phyloP scores from a whole-genome alignment of 2,113 vertebrate genomes.

The Trematomus loennbergii region DNA sequence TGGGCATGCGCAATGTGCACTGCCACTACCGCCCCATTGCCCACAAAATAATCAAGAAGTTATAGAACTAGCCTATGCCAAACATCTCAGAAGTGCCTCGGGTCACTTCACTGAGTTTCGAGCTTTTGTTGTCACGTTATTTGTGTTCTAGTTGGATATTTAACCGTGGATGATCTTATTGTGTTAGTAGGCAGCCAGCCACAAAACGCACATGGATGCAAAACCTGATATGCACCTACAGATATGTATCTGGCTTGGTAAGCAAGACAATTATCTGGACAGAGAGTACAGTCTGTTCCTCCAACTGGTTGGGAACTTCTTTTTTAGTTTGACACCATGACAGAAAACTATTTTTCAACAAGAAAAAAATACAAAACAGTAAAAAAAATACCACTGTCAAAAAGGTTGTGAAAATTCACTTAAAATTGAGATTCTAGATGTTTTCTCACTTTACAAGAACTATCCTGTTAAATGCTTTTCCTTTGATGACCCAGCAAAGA shows the following conservation, averaged over 20 bases:
- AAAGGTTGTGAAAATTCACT: too few species aligned
- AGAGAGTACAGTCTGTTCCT: background rate
- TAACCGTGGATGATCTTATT: background rate
- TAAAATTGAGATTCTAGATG: too few species aligned
- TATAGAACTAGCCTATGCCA: background rate
- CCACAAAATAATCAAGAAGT: constrained; percentile 26
- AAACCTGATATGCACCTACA: background rate
- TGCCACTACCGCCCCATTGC: constrained; percentile 13
- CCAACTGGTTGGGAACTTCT: background rate
- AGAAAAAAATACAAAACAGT: background rate
- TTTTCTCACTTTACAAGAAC: too few species aligned
- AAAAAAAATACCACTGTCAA: background rate
- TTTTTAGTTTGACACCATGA: constrained; percentile 11
- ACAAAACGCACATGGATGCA: background rate
- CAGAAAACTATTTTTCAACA: background rate
- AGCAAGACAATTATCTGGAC: background rate
- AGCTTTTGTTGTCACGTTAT: background rate
- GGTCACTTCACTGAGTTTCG: background rate
- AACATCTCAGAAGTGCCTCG: background rate
- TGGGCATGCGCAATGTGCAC: constrained; percentile 66
- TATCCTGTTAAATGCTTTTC: too few species aligned
- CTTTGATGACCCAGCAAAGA: too few species aligned
- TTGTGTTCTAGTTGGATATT: background rate
- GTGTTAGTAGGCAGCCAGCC: background rate
- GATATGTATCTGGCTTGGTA: background rate